Percentiles rank a stretch among this genome's conserved stretches.
phyloP scores from a whole-genome alignment of 2,113 vertebrate species.

The Myodes glareolus region DNA sequence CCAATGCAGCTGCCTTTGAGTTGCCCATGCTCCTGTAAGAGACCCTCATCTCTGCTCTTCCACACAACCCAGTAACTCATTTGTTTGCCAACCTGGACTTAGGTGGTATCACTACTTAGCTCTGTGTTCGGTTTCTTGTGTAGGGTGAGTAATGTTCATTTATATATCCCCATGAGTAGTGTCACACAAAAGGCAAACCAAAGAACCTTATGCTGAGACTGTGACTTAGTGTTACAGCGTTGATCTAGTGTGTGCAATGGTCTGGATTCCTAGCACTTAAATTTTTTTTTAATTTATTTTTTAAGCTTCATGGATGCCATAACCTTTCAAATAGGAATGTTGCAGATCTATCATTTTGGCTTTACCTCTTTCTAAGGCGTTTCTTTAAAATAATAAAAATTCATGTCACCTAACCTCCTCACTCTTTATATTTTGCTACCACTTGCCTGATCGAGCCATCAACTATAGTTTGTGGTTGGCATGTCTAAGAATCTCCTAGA shows the following conservation, averaged over 20 bases:
- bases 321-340: not conserved
- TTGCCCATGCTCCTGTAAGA: not conserved
- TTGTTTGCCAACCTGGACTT: not conserved
- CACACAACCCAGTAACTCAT: not conserved
- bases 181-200: not conserved
- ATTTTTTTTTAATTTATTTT: not conserved
- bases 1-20: too few relatives aligned
- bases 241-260: not conserved
- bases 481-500: slow-evolving; percentile 3
- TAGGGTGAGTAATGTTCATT: too few relatives aligned
- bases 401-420: not conserved
- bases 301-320: not conserved
- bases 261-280: not conserved
- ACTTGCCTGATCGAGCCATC: not conserved
- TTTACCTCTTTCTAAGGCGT: not conserved
- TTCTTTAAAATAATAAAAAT: slow-evolving; percentile 22
- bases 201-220: not conserved
- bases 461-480: not conserved
- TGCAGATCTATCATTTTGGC: not conserved
- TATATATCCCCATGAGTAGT: not conserved
- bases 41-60: not conserved
- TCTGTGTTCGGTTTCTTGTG: not conserved
- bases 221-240: not conserved
- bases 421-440: not conserved
- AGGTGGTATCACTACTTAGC: not conserved